phyloP scores from a whole-genome alignment of 1,140 invertebrate genomes.

The Psilanteris sp. region DNA sequence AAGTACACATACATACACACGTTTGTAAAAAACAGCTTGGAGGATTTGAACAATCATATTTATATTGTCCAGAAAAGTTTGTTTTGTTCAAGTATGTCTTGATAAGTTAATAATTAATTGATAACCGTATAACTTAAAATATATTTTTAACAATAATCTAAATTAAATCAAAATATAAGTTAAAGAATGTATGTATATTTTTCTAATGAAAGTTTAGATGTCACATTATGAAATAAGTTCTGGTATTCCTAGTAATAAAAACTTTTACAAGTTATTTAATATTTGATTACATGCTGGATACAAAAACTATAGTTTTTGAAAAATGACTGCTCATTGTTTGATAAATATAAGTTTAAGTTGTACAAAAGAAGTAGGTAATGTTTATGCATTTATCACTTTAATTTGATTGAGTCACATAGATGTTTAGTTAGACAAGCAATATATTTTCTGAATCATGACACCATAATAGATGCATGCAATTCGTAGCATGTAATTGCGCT shows the following conservation, averaged over 20 bases:
- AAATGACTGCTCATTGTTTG: too few species aligned
- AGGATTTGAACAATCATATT: constrained; percentile 54
- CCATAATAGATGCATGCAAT: constrained; percentile 32
- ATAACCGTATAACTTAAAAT: too few species aligned
- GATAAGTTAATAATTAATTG: too few species aligned
- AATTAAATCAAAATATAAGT: too few species aligned
- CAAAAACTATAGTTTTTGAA: too few species aligned
- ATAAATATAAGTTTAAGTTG: neutral
- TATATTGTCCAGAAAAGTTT: constrained; percentile 42
- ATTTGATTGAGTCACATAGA: constrained; percentile 23
- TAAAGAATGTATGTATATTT: too few species aligned
- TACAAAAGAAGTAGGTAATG: constrained; percentile 1
- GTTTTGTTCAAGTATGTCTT: constrained; percentile 19
- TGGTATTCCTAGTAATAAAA: too few species aligned
- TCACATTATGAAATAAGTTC: too few species aligned
- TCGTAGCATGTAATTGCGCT: constrained; percentile 27
- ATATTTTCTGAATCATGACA: constrained; percentile 37
- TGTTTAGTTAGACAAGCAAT: constrained; percentile 20
- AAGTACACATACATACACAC: constrained; percentile 51
- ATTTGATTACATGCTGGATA: too few species aligned
- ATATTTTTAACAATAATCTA: too few species aligned
- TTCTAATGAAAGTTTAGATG: too few species aligned
- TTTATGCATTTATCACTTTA: constrained; percentile 28
- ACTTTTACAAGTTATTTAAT: too few species aligned
- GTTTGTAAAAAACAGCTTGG: constrained; percentile 40